Percentiles rank a stretch among this genome's conserved stretches.
phyloP scores from a whole-genome alignment of 2,888 invertebrate species.

The Noctua fimbriata region DNA sequence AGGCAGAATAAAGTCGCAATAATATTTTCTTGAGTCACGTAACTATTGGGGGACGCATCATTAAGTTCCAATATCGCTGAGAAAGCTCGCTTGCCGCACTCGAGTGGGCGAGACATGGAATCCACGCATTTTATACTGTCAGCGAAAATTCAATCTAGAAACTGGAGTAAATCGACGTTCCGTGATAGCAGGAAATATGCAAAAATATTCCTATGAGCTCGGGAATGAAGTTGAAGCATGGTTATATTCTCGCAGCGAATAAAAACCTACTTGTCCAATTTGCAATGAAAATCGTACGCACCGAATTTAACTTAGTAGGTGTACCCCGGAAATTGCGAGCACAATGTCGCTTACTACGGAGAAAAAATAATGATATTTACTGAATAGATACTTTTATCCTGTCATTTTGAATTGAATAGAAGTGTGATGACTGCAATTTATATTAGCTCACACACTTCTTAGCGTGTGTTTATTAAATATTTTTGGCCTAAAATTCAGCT shows the following conservation, averaged over 20 bases:
- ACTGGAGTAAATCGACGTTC: slow-evolving; percentile 73
- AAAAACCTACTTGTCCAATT: slow-evolving; percentile 59
- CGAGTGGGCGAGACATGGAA: slow-evolving; percentile 70
- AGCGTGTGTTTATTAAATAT: no score
- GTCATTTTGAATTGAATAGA: neutral
- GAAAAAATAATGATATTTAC: neutral
- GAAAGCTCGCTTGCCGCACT: slow-evolving; percentile 63
- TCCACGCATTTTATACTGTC: slow-evolving; percentile 77
- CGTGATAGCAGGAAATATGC: slow-evolving; percentile 74
- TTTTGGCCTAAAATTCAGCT: no score
- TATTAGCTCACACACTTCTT: neutral
- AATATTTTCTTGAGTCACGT: slow-evolving; percentile 69
- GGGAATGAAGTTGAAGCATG: slow-evolving; percentile 67
- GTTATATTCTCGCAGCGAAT: slow-evolving; percentile 57
- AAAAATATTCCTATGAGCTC: slow-evolving; percentile 71
- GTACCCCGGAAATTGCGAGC: neutral
- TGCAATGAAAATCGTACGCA: slow-evolving; percentile 41
- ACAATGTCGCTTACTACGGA: neutral
- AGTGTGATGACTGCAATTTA: neutral
- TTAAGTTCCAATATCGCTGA: slow-evolving; percentile 75
- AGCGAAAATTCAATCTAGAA: slow-evolving; percentile 81
- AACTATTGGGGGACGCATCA: slow-evolving; percentile 70
- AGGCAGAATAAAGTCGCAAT: slow-evolving; percentile 59
- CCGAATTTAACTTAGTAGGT: neutral
- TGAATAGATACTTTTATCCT: neutral